A percentile compares a stretch with the other conserved stretches of the same genome.
Evolutionary conservation across 2,888 invertebrate species (phyloP).

Genomic region (Drosophila neotestacea): DNA sequence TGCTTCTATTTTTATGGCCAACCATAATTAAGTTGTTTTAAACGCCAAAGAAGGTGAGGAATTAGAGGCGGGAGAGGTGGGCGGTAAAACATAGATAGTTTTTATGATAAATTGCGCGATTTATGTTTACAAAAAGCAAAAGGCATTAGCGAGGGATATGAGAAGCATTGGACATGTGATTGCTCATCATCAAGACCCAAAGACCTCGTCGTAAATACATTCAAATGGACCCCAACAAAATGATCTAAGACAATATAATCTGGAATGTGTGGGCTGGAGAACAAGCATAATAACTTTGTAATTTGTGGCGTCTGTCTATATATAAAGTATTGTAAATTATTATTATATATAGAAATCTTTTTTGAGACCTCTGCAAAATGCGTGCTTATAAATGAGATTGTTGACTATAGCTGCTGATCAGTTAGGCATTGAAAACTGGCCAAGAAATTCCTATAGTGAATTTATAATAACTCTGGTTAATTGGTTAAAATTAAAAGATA

Average conservation of each 20-base stretch:
- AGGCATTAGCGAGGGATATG: constrained; percentile 28
- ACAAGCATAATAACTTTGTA: constrained; percentile 24
- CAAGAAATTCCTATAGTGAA: not conserved
- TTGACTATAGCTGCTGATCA: not conserved
- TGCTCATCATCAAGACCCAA: constrained; percentile 33
- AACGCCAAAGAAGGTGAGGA: constrained; percentile 15
- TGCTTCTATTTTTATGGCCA: constrained; percentile 56
- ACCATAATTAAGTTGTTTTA: constrained; percentile 68
- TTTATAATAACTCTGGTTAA: not conserved
- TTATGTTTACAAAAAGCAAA: constrained; percentile 46
- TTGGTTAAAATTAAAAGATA: not conserved
- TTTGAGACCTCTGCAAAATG: not conserved
- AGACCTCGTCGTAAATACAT: constrained; percentile 41
- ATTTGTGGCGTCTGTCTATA: constrained; percentile 23
- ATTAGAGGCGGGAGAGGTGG: constrained; percentile 3
- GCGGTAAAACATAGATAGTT: constrained; percentile 26
- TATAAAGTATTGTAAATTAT: constrained; percentile 19
- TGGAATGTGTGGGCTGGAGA: constrained; percentile 41
- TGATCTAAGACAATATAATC: constrained; percentile 31
- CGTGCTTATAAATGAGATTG: not conserved
- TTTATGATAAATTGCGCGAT: constrained; percentile 57
- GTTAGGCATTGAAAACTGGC: not conserved
- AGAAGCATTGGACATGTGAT: constrained; percentile 28
- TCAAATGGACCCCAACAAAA: constrained; percentile 31
- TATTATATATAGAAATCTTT: constrained; percentile 3